These are phyloP conservation scores for Deroplatys truncata DNA, from an alignment of 2,888 invertebrate species.

Conservation along the genomic window DNA sequence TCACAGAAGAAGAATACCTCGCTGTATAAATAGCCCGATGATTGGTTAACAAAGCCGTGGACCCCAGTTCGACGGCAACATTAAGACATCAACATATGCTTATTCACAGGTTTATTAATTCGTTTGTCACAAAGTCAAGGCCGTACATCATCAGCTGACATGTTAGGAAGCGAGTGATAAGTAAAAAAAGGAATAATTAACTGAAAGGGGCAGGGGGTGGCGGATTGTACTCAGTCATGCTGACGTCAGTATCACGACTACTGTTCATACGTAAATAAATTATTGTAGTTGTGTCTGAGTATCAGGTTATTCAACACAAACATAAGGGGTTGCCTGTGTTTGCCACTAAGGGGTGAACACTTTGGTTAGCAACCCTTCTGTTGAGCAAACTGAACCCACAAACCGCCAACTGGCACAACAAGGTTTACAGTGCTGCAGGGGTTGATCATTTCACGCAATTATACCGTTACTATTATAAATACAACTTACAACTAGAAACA, in stretches of 20 bases:
- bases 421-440: background rate
- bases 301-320: background rate
- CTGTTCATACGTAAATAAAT: background rate
- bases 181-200: background rate
- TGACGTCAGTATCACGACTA: background rate
- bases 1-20: background rate
- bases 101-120: background rate
- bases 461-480: no score
- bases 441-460: no score
- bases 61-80: background rate
- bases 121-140: background rate
- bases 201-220: background rate
- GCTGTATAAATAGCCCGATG: background rate
- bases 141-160: background rate
- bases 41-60: background rate
- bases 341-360: background rate
- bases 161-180: background rate
- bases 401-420: background rate
- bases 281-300: background rate
- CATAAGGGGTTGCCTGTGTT: background rate
- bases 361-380: background rate
- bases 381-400: background rate
- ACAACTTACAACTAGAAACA: no score
- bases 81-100: slow-evolving; percentile 3
- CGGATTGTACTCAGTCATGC: background rate